Evolutionary conservation across 2,888 invertebrate species (phyloP), one percentile per base, ranked within the genome.

Genomic region (Amblyteles armatorius): DNA sequence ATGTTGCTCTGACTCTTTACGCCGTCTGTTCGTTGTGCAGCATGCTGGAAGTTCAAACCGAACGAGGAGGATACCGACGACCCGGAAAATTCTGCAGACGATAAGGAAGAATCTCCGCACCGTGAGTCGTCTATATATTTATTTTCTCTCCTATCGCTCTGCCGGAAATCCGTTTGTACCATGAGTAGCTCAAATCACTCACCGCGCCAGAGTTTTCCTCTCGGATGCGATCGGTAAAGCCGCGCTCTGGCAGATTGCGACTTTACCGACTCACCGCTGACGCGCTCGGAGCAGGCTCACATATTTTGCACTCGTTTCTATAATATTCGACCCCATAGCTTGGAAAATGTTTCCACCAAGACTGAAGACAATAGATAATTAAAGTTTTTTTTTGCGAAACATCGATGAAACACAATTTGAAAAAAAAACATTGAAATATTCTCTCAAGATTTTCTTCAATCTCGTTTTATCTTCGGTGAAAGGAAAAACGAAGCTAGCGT

Each of bases 41-140:
- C 76, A 50, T 87, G 86, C 87, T 86, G 87, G 78, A 88, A 79
- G 67, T 80, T 80, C 2, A 80, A 77, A 60, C 40, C 80, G 26
- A 76, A 68, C 3, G 73, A 65, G 29, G 79, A 80, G 44, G 83
- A 48, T 65, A 55, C 60, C 29, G 79, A 80, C 71, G n/a, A n/a
- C 22, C 48, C 67, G 57, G 78, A 78, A 22, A 68, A 71, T 78
- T 48, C 69, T 55, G 57, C 84, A 19, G 79, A 33, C 3, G 83
- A 84, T 55, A 84, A 85, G 57, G 84, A 79, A 19, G 81, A 84
- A 72, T 69, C 63, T 72, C 11, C 69, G 44, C 82, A 82, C 78
- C 71, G 87, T 88, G 74, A 87, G 87, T 87, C 57, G 22, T 74
- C 73, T 22, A 71, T 16, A 55, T 2, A 22, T 50, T 40, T 69